phyloP scores from a whole-genome alignment of 2,113 vertebrate species.

The Lophius piscatorius region DNA sequence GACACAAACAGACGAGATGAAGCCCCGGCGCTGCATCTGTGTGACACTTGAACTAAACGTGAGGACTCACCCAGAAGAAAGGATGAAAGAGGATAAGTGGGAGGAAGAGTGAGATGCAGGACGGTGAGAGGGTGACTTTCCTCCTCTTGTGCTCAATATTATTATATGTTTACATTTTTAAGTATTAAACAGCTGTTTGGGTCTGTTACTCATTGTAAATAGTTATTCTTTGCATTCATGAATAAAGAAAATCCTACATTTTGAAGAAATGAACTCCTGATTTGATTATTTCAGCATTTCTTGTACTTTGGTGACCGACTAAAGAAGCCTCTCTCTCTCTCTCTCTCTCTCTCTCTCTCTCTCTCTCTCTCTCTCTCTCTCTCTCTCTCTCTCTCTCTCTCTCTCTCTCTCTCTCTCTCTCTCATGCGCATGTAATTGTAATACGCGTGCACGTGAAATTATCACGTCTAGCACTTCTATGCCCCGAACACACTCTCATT shows the following conservation, averaged over 20 bases:
- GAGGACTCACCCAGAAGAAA: neutral
- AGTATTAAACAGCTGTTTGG: conserved; percentile 80
- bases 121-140: conserved; percentile 76
- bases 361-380: too few species aligned
- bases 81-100: conserved; percentile 4
- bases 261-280: conserved; percentile 32
- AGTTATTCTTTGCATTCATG: conserved; percentile 71
- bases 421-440: too few species aligned
- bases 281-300: conserved; percentile 10
- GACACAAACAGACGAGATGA: conserved; percentile 9
- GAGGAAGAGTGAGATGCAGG: neutral
- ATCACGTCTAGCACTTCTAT: too few species aligned
- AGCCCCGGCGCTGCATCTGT: conserved; percentile 35
- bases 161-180: conserved; percentile 83
- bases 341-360: too few species aligned
- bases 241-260: conserved; percentile 68
- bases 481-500: conserved; percentile 20
- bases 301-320: too few species aligned
- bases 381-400: too few species aligned
- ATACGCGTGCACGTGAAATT: too few species aligned
- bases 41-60: conserved; percentile 26
- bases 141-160: conserved; percentile 76
- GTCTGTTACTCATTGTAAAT: conserved; percentile 78
- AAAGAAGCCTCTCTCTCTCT: too few species aligned
- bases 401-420: too few species aligned